Base-by-base conservation (phyloP, 2,888 invertebrate species). In the Bellardia pandia region DNA sequence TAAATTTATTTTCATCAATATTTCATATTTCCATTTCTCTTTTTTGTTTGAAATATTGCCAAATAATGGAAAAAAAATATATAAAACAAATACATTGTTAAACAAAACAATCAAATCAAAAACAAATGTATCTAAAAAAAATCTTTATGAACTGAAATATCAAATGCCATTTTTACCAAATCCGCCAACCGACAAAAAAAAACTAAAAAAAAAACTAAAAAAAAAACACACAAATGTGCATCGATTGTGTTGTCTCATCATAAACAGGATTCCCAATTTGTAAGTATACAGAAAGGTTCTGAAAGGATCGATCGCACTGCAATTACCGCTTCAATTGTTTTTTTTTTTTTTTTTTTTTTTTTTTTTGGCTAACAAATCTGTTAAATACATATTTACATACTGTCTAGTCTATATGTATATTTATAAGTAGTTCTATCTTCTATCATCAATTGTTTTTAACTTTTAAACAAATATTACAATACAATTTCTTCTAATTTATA, bases 241-340 rank as follows among this genome's bases (percentile, higher is more conserved):
- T 23, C 75, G 62, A 83, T 56, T 78, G 71, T 82, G 71, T 85
- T 77, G 71, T 60, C 40, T 78, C 86, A 68, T 62, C 84, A 74
- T 62, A 68, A 88, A 89, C 91, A 92, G 92, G 92, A 91, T 89
- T 90, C 91, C 88, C 90, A 90, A 90, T 90, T 92, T 91, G 92
- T 92, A 92, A 92, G 92, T 92, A 92, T 92, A 90, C 88, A 88
- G 90, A 90, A 90, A 84, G 88, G 89, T 88, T 89, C 69, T 79
- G 88, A 79, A 23, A 88, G 88, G 88, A 85, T 86, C 66, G 74
- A 75, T 79, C 88, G 90, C 90, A 90, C 91, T 90, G 91, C 87
- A 87, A 78, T 87, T 87, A 74, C 85, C 71, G 87, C 87, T 87
- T 87, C 33, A 77, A 74, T 85, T 85, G 58, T 81, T 48, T 79